Conservation (phyloP, 35 echinoderm and acorn worm species). For the Heliocidaris tuberculata region DNA sequence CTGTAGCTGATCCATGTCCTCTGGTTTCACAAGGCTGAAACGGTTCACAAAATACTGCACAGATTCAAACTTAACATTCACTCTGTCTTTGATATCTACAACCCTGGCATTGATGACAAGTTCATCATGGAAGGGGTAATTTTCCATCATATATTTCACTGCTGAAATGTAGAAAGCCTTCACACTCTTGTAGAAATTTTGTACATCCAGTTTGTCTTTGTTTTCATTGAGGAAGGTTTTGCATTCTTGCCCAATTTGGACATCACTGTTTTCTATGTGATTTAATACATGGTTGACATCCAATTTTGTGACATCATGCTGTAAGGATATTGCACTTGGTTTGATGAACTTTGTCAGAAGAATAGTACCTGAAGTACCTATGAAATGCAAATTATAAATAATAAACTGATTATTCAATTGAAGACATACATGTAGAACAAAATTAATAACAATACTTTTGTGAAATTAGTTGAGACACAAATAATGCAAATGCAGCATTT, state of each 20-base stretch:
- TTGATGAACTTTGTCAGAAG: constrained; percentile 22
- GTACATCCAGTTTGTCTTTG: neutral
- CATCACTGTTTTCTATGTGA: constrained; percentile 12
- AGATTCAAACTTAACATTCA: constrained; percentile 27
- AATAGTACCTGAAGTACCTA: constrained; percentile 5
- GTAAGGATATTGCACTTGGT: neutral
- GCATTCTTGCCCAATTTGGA: constrained; percentile 30
- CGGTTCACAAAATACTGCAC: constrained; percentile 19
- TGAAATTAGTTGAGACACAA: no score
- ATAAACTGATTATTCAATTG: neutral
- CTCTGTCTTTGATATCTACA: neutral
- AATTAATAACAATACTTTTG: no score
- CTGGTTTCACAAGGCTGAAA: neutral
- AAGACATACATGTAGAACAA: neutral
- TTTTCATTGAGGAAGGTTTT: neutral
- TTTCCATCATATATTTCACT: neutral
- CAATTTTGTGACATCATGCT: constrained; percentile 36
- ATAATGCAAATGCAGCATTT: no score
- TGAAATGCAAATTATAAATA: neutral
- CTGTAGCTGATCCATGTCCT: constrained; percentile 37
- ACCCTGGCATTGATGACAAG: neutral
- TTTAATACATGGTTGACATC: neutral
- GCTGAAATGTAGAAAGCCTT: neutral
- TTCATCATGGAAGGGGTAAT: constrained; percentile 3
- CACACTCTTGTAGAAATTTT: constrained; percentile 28